Evolutionary conservation across 2,888 invertebrate species (phyloP).

Genomic region (Zygaena filipendulae): DNA sequence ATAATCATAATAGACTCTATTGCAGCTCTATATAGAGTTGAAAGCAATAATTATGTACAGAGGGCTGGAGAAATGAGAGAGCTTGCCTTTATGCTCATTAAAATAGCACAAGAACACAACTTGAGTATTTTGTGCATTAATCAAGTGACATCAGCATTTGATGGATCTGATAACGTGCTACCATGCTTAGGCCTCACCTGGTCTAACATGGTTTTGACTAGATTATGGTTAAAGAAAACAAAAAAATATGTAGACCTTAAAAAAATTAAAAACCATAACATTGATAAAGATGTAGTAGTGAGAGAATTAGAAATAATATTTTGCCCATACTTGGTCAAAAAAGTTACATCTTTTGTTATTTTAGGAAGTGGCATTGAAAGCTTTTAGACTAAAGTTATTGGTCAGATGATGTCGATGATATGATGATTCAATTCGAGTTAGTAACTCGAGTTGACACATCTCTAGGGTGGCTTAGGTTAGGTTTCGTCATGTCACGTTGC

Average conservation of each 20-base stretch:
- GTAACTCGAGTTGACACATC: too few relatives aligned
- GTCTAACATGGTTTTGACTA: slow-evolving; percentile 54
- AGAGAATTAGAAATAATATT: neutral
- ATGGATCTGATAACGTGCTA: slow-evolving; percentile 27
- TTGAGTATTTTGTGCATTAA: slow-evolving; percentile 50
- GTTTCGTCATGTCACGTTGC: too few relatives aligned
- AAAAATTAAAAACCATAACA: too few relatives aligned
- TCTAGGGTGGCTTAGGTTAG: too few relatives aligned
- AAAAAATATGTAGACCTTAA: too few relatives aligned
- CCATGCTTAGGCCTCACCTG: slow-evolving; percentile 55
- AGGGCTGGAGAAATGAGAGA: slow-evolving; percentile 56
- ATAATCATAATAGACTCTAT: slow-evolving; percentile 50
- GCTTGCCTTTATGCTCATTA: slow-evolving; percentile 34
- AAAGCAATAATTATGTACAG: slow-evolving; percentile 44
- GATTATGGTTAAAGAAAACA: slow-evolving; percentile 33
- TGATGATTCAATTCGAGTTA: too few relatives aligned
- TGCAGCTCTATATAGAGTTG: slow-evolving; percentile 55
- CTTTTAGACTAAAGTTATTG: too few relatives aligned
- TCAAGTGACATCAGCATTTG: slow-evolving; percentile 48
- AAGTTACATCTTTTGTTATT: too few relatives aligned
- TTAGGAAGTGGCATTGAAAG: too few relatives aligned
- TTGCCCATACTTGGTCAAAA: neutral
- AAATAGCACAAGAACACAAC: slow-evolving; percentile 35
- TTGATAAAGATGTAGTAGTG: too few relatives aligned
- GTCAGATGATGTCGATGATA: too few relatives aligned